phyloP scores from a whole-genome alignment of 2,888 invertebrate genomes.

The Coelopa pilipes region DNA sequence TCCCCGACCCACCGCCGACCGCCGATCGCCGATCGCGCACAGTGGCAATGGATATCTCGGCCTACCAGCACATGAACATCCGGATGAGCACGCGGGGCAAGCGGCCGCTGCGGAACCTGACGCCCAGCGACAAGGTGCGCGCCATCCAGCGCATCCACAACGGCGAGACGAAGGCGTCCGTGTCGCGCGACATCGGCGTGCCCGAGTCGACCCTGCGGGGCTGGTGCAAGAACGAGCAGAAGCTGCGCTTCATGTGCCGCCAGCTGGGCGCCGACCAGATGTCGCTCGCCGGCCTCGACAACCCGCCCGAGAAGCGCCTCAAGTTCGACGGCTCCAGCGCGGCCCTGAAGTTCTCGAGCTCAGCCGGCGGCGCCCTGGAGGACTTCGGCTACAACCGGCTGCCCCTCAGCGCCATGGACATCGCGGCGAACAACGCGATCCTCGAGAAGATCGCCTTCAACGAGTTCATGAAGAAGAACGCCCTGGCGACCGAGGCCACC shows the following conservation, averaged over 20 bases:
- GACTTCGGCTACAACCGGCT: slow-evolving; percentile 56
- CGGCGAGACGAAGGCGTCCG: slow-evolving; percentile 86
- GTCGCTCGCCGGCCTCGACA: slow-evolving; percentile 49
- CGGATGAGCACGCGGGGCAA: slow-evolving; percentile 77
- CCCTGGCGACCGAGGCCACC: slow-evolving; percentile 43
- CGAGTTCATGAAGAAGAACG: slow-evolving; percentile 55
- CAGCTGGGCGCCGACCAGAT: slow-evolving; percentile 74
- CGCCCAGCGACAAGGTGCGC: slow-evolving; percentile 80
- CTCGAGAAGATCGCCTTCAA: slow-evolving; percentile 60
- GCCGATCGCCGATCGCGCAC: too few species aligned
- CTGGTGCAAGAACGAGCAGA: slow-evolving; percentile 88
- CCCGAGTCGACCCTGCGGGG: slow-evolving; percentile 86
- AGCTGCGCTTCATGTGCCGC: slow-evolving; percentile 75
- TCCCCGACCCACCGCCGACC: too few species aligned
- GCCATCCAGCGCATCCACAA: slow-evolving; percentile 84
- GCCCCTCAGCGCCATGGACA: slow-evolving; percentile 54
- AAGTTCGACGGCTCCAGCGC: slow-evolving; percentile 56
- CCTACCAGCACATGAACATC: slow-evolving; percentile 61
- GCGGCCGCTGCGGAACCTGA: slow-evolving; percentile 78
- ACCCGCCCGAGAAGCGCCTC: slow-evolving; percentile 60
- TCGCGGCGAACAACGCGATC: slow-evolving; percentile 55
- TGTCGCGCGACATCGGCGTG: slow-evolving; percentile 84
- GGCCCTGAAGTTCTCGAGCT: slow-evolving; percentile 50
- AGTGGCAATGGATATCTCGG: slow-evolving; percentile 56
- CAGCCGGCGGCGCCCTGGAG: slow-evolving; percentile 53